Evolutionary conservation across 2,113 vertebrate genomes (phyloP), one percentile per base, ranked within the genome.

Genomic region (Pseudorasbora parva): DNA sequence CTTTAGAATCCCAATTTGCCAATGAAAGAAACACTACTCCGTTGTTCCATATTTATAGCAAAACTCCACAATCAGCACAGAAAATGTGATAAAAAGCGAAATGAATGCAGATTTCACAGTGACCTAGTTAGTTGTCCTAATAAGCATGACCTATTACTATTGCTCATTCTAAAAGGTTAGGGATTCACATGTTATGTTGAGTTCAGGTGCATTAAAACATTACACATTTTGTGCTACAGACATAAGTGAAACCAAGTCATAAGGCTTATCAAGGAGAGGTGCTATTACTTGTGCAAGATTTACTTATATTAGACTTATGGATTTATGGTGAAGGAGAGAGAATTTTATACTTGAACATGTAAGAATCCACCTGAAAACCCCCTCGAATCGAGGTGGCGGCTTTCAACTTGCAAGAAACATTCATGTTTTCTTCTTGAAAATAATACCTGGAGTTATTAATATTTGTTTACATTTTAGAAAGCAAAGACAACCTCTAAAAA

Each of bases 81-180:
- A 8, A 64, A 30, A 64, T 64, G 14, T 64, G 5, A 3, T 64
- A 25, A 43, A 43, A 51, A 54, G n/a, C n/a, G n/a, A 54, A 25
- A 64, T 8, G 14, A 17, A 30, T 64, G 14, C 60, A 17, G 27
- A 33, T 64, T 64, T 33, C 27, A 64, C 14, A 8, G 60, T 66
- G 27, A 33, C 27, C 62, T 66, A 33, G 62, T 33, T 33, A 66
- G 25, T 30, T 64, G 4, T 62, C 25, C 27, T 66, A 30, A 64
- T 64, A 64, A 64, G 27, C 60, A 14, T 60, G 57, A 60, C 57
- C 25, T 64, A 66, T 66, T 66, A 19, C 30, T 66, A 30, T 66
- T 37, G 15, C 30, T 66, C 62, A 66, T 19, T 19, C 62, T 66
- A 19, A 66, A 66, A 33, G 30, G 62, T 33, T 66, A 66, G 59